Evolutionary conservation across 2,888 invertebrate genomes (phyloP).

Genomic region (Proisotoma minuta): DNA sequence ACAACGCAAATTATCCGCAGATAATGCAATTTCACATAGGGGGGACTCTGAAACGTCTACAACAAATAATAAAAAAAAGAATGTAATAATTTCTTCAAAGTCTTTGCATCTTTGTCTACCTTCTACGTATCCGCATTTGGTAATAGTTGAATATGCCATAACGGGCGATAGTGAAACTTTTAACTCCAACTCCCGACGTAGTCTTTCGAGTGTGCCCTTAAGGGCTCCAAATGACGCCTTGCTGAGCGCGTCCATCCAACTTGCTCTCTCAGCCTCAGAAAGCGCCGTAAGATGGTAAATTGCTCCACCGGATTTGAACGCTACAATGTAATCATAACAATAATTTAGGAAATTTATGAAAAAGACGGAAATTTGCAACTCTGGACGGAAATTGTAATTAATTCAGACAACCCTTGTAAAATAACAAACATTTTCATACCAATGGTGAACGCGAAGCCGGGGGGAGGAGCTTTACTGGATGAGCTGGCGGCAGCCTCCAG

Average conservation of each 20-base stretch:
- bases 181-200: too few relatives aligned
- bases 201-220: too few relatives aligned
- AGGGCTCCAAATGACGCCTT: slow-evolving; percentile 61
- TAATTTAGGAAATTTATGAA: too few relatives aligned
- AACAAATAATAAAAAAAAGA: slow-evolving; percentile 46
- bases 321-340: too few relatives aligned
- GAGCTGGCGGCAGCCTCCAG: slow-evolving; percentile 56
- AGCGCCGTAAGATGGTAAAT: slow-evolving; percentile 75
- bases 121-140: slow-evolving; percentile 39
- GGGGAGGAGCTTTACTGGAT: slow-evolving; percentile 60
- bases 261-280: slow-evolving; percentile 72
- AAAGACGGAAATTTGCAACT: too few relatives aligned
- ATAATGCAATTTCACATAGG: slow-evolving; percentile 76
- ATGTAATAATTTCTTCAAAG: too few relatives aligned
- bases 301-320: slow-evolving; percentile 55
- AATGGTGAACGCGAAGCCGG: slow-evolving; percentile 77
- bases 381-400: too few relatives aligned
- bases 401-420: neutral
- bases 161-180: too few relatives aligned
- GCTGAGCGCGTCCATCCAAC: slow-evolving; percentile 82
- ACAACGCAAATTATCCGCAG: slow-evolving; percentile 84
- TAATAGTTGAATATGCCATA: neutral
- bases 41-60: slow-evolving; percentile 78
- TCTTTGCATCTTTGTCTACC: slow-evolving; percentile 26
- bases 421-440: slow-evolving; percentile 45